Percentiles rank a stretch among this genome's conserved stretches.
Conservation (phyloP, 2,113 vertebrate species). For the Chloropsis hardwickii region DNA sequence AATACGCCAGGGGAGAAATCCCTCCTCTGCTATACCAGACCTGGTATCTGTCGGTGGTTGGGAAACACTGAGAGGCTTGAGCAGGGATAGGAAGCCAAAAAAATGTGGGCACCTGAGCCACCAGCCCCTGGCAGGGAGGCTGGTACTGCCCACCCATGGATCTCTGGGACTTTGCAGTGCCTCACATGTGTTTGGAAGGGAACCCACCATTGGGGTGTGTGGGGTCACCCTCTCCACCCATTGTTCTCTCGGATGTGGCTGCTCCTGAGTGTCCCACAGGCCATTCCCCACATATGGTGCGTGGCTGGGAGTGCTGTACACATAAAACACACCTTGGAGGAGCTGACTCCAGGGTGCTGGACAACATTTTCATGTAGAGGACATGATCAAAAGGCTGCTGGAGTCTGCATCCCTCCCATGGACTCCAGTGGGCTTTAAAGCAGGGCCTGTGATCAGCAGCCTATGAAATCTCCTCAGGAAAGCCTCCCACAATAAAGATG, state of each 20-base stretch:
- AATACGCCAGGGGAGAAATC: not conserved
- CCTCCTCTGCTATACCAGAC: not conserved
- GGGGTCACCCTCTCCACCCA: not conserved
- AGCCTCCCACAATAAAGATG: conserved; percentile 53
- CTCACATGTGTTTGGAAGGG: accelerated
- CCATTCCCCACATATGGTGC: accelerated
- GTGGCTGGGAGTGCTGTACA: accelerated
- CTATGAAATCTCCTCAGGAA: conserved; percentile 5
- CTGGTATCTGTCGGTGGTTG: accelerated
- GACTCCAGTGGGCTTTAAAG: conserved; percentile 26
- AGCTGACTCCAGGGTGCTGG: not conserved
- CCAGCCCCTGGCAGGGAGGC: not conserved
- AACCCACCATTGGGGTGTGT: not conserved
- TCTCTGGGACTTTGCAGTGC: not conserved
- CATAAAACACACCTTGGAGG: not conserved
- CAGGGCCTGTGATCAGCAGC: conserved; percentile 15
- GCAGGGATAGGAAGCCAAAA: not conserved
- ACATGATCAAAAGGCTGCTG: not conserved
- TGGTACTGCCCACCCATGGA: not conserved
- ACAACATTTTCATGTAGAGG: not conserved
- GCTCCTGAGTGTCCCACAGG: not conserved
- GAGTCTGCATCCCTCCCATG: not conserved
- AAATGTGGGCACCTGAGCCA: not conserved
- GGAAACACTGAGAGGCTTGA: not conserved
- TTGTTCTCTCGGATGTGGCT: not conserved